Conservation (phyloP, 2,113 vertebrate species). For the Myrmecophaga tridactyla region DNA sequence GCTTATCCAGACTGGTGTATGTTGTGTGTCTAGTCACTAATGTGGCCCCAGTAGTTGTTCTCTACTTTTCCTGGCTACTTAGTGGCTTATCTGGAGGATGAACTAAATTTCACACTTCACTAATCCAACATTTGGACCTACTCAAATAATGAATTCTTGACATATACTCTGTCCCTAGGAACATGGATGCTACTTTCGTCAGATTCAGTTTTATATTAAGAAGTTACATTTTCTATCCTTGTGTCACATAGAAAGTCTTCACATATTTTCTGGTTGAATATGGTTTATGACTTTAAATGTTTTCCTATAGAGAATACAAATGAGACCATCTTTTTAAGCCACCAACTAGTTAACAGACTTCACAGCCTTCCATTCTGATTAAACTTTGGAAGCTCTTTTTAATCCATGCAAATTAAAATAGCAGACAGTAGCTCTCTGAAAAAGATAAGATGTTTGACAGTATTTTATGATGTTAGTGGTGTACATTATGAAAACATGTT, state of each 20-base stretch:
- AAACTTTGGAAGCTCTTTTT: constrained; percentile 59
- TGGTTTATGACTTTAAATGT: constrained; percentile 66
- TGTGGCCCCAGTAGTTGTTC: too few species aligned
- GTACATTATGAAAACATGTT: not conserved
- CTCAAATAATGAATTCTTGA: constrained; percentile 82
- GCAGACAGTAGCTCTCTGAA: not conserved
- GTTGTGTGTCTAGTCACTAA: too few species aligned
- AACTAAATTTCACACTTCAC: too few species aligned
- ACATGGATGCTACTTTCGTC: constrained; percentile 75
- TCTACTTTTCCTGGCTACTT: too few species aligned
- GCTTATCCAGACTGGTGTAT: too few species aligned
- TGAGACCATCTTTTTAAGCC: constrained; percentile 64
- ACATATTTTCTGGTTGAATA: constrained; percentile 72
- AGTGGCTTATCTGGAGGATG: too few species aligned
- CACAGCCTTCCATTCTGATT: constrained; percentile 32
- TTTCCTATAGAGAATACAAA: constrained; percentile 72
- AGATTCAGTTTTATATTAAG: constrained; percentile 81
- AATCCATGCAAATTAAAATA: constrained; percentile 60
- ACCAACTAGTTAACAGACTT: constrained; percentile 63
- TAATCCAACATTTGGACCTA: too few species aligned
- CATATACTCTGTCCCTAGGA: constrained; percentile 71
- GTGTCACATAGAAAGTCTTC: constrained; percentile 58
- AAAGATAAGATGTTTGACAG: not conserved
- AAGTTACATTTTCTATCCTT: constrained; percentile 76
- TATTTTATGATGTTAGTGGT: not conserved